Evolutionary conservation across 2,888 invertebrate species (phyloP).

Genomic region (Archips crataeganus): DNA sequence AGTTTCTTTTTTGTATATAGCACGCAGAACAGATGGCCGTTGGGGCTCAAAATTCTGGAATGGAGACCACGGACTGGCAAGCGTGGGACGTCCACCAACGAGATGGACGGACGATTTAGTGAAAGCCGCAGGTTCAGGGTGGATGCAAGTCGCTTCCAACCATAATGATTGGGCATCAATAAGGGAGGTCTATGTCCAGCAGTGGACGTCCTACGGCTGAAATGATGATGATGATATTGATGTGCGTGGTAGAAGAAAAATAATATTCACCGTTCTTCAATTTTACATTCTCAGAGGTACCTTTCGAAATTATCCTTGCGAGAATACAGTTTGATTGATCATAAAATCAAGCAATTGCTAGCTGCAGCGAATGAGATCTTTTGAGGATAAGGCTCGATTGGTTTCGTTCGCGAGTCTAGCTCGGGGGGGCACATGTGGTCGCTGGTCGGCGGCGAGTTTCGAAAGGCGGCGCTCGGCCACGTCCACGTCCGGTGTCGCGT

Average conservation of each 20-base stretch:
- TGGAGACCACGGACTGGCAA: too few relatives aligned
- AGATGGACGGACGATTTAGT: too few relatives aligned
- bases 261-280: neutral
- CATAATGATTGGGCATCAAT: too few relatives aligned
- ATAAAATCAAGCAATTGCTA: neutral
- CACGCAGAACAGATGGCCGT: too few relatives aligned
- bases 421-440: constrained; percentile 47
- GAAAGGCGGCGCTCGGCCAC: constrained; percentile 78
- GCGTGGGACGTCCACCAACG: too few relatives aligned
- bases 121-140: too few relatives aligned
- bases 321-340: neutral
- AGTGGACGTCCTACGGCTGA: too few relatives aligned
- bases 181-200: too few relatives aligned
- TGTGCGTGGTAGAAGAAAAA: too few relatives aligned
- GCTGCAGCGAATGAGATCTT: neutral
- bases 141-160: too few relatives aligned
- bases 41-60: too few relatives aligned
- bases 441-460: constrained; percentile 71
- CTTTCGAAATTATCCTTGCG: neutral
- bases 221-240: neutral
- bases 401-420: constrained; percentile 60
- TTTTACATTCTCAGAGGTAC: neutral
- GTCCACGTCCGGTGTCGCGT: constrained; percentile 82
- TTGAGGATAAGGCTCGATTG: neutral
- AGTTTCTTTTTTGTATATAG: neutral